Percentiles rank a stretch among this genome's conserved stretches.
These are phyloP conservation scores for Propithecus deckenii DNA, from an alignment of 2,797 vertebrate species.

Conservation along the genomic window DNA sequence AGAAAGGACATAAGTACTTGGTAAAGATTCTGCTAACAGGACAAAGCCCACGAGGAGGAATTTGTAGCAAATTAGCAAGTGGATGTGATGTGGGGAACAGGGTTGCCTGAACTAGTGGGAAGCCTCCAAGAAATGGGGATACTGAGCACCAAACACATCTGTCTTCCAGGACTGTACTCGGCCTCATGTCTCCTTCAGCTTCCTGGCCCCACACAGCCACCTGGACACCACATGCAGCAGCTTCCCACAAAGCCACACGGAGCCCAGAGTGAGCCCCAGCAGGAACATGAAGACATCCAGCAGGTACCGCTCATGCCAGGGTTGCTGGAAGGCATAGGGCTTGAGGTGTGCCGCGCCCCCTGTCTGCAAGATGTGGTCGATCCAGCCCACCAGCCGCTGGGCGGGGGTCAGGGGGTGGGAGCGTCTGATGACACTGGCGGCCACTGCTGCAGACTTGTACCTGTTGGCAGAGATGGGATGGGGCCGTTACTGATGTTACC, in stretches of 20 bases:
- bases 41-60: background rate
- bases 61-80: background rate
- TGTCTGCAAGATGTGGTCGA: constrained; percentile 83
- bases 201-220: background rate
- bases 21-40: background rate
- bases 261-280: constrained; percentile 53
- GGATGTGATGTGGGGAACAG: background rate
- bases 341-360: constrained; percentile 83
- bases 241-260: background rate
- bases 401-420: constrained; percentile 83
- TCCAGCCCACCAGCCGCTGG: constrained; percentile 83
- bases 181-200: background rate
- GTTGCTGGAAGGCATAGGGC: constrained; percentile 78
- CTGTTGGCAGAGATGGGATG: constrained; percentile 67
- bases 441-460: constrained; percentile 83
- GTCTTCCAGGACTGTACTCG: background rate
- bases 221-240: background rate
- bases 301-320: constrained; percentile 84
- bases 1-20: background rate
- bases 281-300: constrained; percentile 83
- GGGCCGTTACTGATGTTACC: background rate
- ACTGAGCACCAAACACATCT: background rate
- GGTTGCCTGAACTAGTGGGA: background rate
- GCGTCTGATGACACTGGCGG: constrained; percentile 80
- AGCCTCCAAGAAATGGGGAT: background rate